These are phyloP conservation scores for Emydoidea blandingii DNA, from an alignment of 2,797 vertebrate genomes.

Conservation along the genomic window DNA sequence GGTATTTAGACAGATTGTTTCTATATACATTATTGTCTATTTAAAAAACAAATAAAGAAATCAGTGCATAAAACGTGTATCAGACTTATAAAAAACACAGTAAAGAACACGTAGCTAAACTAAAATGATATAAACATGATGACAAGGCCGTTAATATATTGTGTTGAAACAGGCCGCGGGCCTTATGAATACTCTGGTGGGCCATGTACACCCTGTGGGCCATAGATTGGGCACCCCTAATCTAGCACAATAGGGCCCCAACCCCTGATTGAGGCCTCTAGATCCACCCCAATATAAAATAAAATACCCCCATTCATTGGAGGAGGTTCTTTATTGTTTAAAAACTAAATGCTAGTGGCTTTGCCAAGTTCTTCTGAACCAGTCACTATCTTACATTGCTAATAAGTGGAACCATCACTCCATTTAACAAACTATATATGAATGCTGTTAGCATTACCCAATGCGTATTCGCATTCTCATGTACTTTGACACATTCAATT, in stretches of 20 bases:
- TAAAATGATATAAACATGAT: too few species aligned
- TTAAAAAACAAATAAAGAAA: too few species aligned
- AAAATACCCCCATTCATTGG: neutral
- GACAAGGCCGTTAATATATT: too few species aligned
- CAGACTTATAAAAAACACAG: too few species aligned
- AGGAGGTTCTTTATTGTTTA: neutral
- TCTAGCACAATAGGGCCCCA: neutral
- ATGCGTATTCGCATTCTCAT: neutral
- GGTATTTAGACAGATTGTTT: too few species aligned
- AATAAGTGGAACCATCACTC: neutral
- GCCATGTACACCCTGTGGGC: too few species aligned
- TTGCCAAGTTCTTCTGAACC: neutral
- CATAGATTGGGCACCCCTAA: too few species aligned
- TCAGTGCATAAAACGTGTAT: too few species aligned
- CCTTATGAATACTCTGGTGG: too few species aligned
- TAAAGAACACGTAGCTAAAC: too few species aligned
- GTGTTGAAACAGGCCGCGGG: too few species aligned
- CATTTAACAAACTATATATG: neutral
- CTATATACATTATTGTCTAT: too few species aligned
- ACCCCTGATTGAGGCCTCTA: neutral
- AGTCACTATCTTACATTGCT: neutral
- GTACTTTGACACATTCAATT: slow-evolving; percentile 25
- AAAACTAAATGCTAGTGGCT: neutral
- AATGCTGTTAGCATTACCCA: neutral
- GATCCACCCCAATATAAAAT: neutral